A percentile compares a stretch with the other conserved stretches of the same genome.
Conservation (phyloP, 2,797 vertebrate species). For the Melanotaenia nigrans region DNA sequence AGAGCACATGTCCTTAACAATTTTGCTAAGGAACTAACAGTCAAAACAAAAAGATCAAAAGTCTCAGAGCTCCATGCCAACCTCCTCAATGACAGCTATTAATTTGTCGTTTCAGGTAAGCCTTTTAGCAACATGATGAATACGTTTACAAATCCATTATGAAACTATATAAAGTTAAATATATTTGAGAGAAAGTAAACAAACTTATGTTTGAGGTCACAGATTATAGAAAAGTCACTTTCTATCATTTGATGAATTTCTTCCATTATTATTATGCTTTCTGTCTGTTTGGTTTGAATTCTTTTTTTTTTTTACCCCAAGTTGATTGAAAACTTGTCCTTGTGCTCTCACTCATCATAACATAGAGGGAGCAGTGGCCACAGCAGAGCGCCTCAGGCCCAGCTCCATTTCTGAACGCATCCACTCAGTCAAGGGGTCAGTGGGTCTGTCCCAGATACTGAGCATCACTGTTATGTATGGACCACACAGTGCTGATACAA, state of each 20-base stretch:
- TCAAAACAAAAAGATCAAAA: neutral
- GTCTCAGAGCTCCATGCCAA: slow-evolving; percentile 22
- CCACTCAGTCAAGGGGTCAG: slow-evolving; percentile 5
- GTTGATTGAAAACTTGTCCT: slow-evolving; percentile 7
- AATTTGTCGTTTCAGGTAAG: neutral
- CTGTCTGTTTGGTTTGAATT: neutral
- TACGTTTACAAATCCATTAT: neutral
- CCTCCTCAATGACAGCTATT: slow-evolving; percentile 12
- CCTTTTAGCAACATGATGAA: neutral
- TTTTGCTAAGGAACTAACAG: slow-evolving; percentile 16
- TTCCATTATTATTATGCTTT: neutral
- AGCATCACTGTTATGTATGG: neutral
- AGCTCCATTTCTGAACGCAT: slow-evolving; percentile 8
- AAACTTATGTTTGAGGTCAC: neutral
- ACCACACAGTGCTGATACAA: neutral
- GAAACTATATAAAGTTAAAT: neutral
- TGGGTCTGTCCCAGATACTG: slow-evolving; percentile 19
- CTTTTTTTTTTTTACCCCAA: slow-evolving; percentile 1
- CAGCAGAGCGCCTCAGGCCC: neutral
- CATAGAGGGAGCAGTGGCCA: neutral
- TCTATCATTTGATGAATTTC: neutral
- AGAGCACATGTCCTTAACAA: slow-evolving; percentile 5
- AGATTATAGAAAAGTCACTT: neutral
- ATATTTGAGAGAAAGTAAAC: neutral
- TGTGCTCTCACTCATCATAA: neutral